Base-by-base conservation (phyloP, 2,888 invertebrate species). In the Callyntrura sp. region DNA sequence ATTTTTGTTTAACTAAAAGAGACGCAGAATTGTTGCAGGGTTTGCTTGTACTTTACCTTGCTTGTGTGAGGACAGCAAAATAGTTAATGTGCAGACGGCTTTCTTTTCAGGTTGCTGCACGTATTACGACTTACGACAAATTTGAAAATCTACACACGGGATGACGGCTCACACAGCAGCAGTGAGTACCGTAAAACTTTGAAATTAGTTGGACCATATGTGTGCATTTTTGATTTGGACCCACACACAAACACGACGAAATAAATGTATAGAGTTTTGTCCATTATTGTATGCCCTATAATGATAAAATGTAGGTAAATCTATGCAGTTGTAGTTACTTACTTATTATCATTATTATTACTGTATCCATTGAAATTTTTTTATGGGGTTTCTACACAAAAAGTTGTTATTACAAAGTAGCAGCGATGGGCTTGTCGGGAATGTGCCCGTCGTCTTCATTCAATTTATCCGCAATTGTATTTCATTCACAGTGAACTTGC, bases 371-470 rank as follows among this genome's bases (percentile, higher is more conserved):
- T 87, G 68, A 79, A 68, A 60, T 68, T 79, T 78, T 60, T 86
- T 60, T 79, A 55, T 48, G 86, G 14, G 65, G 28, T 57, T 81
- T 65, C 17, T 76, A 57, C 81, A 55, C 35, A 35, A 35, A 68
- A 81, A 70, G 86, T 86, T 87, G 87, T 87, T 81, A 79, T 81
- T 86, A 62, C 23, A 87, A 65, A 68, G 25, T 6, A 35, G 35
- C 35, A 35, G 35, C 43, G 55, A 87, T 79, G 87, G 87, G 87
- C 87, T 87, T 81, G 87, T 87, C 81, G 68, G 87, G 87, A 87
- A 87, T 87, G 87, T 20, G 60, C 23, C 35, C 35, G 60, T 62
- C 23, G 11, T 60, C 23, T 81, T 81, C 23, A 62, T 81, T 81
- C 62, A 81, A 79, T 86, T 76, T 65, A 79, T 76, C 57, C 35